Base-by-base conservation (phyloP, 2,113 vertebrate species). In the Glaucomys volans region DNA sequence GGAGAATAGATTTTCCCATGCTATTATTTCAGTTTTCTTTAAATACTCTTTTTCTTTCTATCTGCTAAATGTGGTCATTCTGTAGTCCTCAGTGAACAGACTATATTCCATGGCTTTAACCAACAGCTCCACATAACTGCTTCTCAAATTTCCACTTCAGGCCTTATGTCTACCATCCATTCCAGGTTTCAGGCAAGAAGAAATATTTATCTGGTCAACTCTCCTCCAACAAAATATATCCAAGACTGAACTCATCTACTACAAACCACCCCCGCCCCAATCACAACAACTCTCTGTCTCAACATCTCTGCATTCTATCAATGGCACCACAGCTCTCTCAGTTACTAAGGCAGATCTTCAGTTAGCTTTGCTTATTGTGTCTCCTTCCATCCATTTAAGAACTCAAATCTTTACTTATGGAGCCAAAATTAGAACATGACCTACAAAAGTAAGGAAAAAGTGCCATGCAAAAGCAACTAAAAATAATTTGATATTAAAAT, bases 401-500 rank as follows among this genome's bases (percentile, higher is more conserved):
- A 62, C 59, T 62, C 22, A 26, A 62, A 26, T 62, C 47, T 91
- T 75, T 69, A 82, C 54, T 87, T 69, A 87, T 0, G 52, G 28
- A 87, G 42, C 6, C 28, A 77, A 94, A 94, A 87, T 52, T 67
- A 75, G 64, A 16, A 80, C 26, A 66, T 50, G 35, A 85, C n/a
- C 44, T 93, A 37, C 16, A 82, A 81, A 95, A 82, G 8, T 59
- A 76, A 75, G 42, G 40, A 66, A 47, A 72, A 77, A 66, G 24
- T 62, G 40, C 9, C 12, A 91, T 40, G 69, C 5, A 32, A 62
- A 91, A 91, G 66, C 26, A n/a, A 64, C 47, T 74, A 82, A 92
- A 50, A 81, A 72, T 37, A 87, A 28, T 62, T 44, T 85, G 86
- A 80, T 84, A 90, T 86, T 57, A 67, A 86, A 81, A 91, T 59